Evolutionary conservation across 2,113 vertebrate genomes (phyloP), one percentile per base, ranked within the genome.

Genomic region (Elephantulus edwardii): DNA sequence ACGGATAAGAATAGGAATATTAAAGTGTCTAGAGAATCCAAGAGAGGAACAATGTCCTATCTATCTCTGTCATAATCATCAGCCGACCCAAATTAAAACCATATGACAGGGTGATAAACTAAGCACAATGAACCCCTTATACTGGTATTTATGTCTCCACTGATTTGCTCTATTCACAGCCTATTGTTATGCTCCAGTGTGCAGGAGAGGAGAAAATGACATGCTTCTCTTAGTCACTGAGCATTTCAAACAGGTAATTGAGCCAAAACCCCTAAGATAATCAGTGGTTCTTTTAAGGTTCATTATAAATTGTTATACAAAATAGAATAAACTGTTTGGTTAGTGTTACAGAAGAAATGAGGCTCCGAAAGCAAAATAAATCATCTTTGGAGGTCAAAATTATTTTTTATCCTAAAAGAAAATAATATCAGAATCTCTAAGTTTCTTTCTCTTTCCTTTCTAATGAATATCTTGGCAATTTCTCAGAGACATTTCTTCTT

Each of bases 121-220:
- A 94, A 92, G 91, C 52, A 83, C 42, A 95, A 85, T 26, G 8
- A 81, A 20, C 71, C 70, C 38, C 95, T 92, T 85, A 86, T 20
- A 89, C 79, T 90, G 92, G 91, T 93, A 93, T 95, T 92, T 97
- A 88, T 92, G 84, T 89, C 72, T 74, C 40, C 96, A 66, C 66
- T 95, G 80, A 95, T 96, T 97, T 97, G n/a, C 46, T 92, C 91
- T 95, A 96, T 90, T 96, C 90, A 95, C 12, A 91, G 35, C 8
- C 91, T 50, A 97, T 95, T 96, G 95, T 97, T 94, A 89, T 58
- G 66, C 35, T 94, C 56, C 30, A 92, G 93, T 12, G 71, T 82
- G 89, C 74, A 83, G 56, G 66, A 91, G 93, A 93, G 94, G 91
- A 95, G 86, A 91, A 97, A 96, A 93, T 95, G 79, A 94, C 89